Percentiles rank a stretch among this genome's conserved stretches.
Evolutionary conservation across 2,797 vertebrate genomes (phyloP).

Genomic region (Sardinella longiceps): DNA sequence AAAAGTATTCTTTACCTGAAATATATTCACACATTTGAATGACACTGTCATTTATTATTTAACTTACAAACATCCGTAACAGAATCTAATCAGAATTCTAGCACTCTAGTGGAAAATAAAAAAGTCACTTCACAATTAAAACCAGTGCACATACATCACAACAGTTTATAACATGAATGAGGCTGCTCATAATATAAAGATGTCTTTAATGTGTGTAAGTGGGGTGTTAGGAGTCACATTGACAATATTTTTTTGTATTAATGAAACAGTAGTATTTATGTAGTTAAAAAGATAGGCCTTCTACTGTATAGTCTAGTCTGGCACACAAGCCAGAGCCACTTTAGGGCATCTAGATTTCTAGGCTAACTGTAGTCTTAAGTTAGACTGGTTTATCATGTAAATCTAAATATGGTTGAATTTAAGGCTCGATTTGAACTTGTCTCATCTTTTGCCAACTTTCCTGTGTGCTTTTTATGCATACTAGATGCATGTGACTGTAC

Average conservation of each 20-base stretch:
- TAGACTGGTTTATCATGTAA: conserved; percentile 1
- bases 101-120: background rate
- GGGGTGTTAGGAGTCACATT: background rate
- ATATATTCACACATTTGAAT: background rate
- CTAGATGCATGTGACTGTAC: background rate
- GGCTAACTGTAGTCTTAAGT: too few species aligned
- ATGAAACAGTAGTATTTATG: background rate
- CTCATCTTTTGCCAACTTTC: background rate
- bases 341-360: too few species aligned
- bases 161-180: background rate
- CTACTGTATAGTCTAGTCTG: too few species aligned
- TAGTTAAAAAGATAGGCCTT: background rate
- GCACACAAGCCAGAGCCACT: too few species aligned
- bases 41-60: background rate
- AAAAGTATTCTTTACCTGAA: background rate
- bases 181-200: background rate
- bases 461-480: conserved; percentile 15
- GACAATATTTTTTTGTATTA: background rate
- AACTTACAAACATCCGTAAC: background rate
- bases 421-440: background rate
- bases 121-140: background rate
- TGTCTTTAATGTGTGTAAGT: background rate
- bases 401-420: background rate
- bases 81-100: background rate
- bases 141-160: background rate